These are phyloP conservation scores for Cyprinella venusta DNA, from an alignment of 2,797 vertebrate genomes.

Conservation along the genomic window DNA sequence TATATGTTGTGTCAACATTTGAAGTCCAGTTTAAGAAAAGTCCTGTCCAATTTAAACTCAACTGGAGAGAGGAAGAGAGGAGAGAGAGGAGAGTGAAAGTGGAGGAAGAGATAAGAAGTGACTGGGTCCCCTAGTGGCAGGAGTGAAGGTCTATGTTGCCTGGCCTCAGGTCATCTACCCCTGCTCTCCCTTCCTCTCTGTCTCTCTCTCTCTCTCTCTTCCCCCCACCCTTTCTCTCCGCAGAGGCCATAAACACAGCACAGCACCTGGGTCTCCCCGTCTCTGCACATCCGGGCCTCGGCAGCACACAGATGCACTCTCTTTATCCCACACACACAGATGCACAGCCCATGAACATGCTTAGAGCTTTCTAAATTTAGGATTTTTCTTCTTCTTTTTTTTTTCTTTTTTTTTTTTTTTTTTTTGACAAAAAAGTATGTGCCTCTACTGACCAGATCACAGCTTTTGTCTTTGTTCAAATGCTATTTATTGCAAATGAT, in stretches of 20 bases:
- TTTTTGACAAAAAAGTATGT: not conserved
- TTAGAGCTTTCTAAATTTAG: conserved; percentile 27
- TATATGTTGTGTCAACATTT: not conserved
- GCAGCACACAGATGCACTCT: conserved; percentile 69
- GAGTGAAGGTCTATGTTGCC: conserved; percentile 77
- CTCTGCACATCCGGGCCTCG: conserved; percentile 76
- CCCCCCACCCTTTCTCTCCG: conserved; percentile 80
- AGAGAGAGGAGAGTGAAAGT: conserved; percentile 68
- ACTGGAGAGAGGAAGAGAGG: conserved; percentile 16
- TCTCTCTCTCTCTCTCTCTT: conserved; percentile 62
- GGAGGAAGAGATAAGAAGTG: conserved; percentile 80
- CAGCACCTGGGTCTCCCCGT: conserved; percentile 84
- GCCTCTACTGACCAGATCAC: not conserved
- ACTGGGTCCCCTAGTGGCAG: conserved; percentile 73
- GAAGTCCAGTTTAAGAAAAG: conserved; percentile 4
- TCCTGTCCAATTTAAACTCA: not conserved
- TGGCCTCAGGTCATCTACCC: conserved; percentile 78
- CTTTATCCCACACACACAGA: conserved; percentile 62
- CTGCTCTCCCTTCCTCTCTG: conserved; percentile 76
- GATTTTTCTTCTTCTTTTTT: not conserved
- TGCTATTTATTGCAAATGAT: not conserved
- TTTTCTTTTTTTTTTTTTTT: not conserved
- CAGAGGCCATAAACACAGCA: conserved; percentile 81
- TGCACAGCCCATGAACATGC: conserved; percentile 26
- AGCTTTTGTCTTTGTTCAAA: not conserved